A percentile compares a stretch with the other conserved stretches of the same genome.
phyloP scores from a whole-genome alignment of 2,888 invertebrate genomes.

The Andrena bicolor region DNA sequence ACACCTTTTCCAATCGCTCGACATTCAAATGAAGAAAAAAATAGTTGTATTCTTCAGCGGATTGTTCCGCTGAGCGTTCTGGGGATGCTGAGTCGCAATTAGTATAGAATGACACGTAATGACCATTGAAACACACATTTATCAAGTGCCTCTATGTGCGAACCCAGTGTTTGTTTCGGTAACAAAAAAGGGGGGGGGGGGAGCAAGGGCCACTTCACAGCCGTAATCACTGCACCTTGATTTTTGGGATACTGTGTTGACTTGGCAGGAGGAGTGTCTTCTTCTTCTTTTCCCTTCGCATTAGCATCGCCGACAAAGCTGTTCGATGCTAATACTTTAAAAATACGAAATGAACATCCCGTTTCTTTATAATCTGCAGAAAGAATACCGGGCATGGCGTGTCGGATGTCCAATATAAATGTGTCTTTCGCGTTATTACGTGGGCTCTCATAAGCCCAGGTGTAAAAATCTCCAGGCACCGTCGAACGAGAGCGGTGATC shows the following conservation, averaged over 20 bases:
- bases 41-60: too few species aligned
- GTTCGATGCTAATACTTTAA: not conserved
- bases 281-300: too few species aligned
- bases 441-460: slow-evolving; percentile 7
- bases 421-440: slow-evolving; percentile 1
- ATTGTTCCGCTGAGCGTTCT: not conserved
- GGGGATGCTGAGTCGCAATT: not conserved
- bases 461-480: slow-evolving; percentile 7
- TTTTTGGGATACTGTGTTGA: not conserved
- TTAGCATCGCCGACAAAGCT: too few species aligned
- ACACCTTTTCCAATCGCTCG: slow-evolving; percentile 20
- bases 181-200: not conserved
- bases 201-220: not conserved
- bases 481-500: not conserved
- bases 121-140: not conserved
- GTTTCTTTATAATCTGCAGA: not conserved
- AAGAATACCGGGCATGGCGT: not conserved
- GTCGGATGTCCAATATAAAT: slow-evolving; percentile 2
- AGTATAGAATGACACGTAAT: not conserved
- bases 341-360: not conserved
- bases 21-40: not conserved
- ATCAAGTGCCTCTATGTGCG: not conserved
- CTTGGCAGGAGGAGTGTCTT: not conserved
- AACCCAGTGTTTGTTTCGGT: not conserved
- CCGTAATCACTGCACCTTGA: not conserved